These are phyloP conservation scores for Penaeus indicus DNA, from an alignment of 1,140 invertebrate genomes.

Conservation along the genomic window DNA sequence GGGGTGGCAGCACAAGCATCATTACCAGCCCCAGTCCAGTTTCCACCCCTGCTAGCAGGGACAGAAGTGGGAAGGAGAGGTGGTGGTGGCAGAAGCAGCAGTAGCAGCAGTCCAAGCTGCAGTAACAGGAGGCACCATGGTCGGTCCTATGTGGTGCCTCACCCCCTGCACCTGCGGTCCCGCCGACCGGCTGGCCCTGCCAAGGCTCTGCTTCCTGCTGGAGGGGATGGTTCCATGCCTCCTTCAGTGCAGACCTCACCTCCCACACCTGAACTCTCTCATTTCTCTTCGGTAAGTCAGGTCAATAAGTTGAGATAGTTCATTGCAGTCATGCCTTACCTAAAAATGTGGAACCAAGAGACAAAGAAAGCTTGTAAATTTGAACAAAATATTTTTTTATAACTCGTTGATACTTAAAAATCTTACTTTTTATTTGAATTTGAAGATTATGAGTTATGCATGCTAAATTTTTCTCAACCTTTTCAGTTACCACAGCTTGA, in stretches of 20 bases:
- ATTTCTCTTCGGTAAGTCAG: conserved; percentile 50
- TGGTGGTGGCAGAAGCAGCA: conserved; percentile 68
- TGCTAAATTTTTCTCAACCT: too few relatives aligned
- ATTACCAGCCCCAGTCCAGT: conserved; percentile 71
- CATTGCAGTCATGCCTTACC: background rate
- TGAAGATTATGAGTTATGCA: too few relatives aligned
- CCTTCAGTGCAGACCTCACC: conserved; percentile 49
- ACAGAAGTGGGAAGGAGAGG: conserved; percentile 73
- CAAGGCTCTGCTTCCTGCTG: conserved; percentile 48
- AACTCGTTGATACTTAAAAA: too few relatives aligned
- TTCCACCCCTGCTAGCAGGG: conserved; percentile 73
- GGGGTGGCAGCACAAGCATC: conserved; percentile 62
- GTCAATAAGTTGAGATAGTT: background rate
- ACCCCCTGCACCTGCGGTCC: conserved; percentile 35
- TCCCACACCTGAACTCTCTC: conserved; percentile 49
- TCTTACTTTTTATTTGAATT: too few relatives aligned
- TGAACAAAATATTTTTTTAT: too few relatives aligned
- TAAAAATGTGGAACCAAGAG: too few relatives aligned
- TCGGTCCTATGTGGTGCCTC: conserved; percentile 44
- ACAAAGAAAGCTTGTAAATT: too few relatives aligned
- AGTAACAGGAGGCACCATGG: conserved; percentile 49
- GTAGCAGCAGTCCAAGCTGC: conserved; percentile 67
- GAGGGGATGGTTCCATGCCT: conserved; percentile 29
- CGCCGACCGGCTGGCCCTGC: conserved; percentile 46
- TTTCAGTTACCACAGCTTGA: conserved; percentile 49